phyloP scores from a whole-genome alignment of 37 sponge, comb jelly and placozoan species.

The Spongilla lacustris region DNA sequence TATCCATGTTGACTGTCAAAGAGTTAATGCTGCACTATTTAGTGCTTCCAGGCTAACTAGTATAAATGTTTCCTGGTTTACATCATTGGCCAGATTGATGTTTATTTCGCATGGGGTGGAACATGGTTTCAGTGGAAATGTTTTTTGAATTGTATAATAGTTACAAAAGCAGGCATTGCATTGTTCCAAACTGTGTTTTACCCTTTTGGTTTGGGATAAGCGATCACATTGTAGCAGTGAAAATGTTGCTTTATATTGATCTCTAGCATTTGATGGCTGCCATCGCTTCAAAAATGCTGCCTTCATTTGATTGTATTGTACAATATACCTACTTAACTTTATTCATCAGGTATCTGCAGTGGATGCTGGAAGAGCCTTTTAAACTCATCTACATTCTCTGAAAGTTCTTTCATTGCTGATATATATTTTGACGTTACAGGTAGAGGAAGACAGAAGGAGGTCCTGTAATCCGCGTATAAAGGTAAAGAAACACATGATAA shows the following conservation, averaged over 20 bases:
- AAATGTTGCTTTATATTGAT: neutral
- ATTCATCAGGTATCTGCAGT: too few species aligned
- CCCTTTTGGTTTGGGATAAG: neutral
- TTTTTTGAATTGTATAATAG: neutral
- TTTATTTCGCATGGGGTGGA: neutral
- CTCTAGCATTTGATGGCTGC: constrained; percentile 1
- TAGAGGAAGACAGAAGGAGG: too few species aligned
- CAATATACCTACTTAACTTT: too few species aligned
- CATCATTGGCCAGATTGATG: neutral
- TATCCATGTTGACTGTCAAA: too few species aligned
- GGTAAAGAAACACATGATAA: too few species aligned
- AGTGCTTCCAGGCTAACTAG: neutral
- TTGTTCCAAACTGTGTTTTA: neutral
- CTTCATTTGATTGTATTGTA: too few species aligned
- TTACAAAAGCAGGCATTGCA: neutral
- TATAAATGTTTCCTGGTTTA: neutral
- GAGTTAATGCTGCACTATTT: neutral
- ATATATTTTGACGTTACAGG: too few species aligned
- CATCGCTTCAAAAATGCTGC: neutral
- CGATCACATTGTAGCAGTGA: neutral
- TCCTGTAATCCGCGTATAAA: too few species aligned
- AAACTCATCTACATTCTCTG: too few species aligned
- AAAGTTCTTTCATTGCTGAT: too few species aligned
- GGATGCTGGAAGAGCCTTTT: too few species aligned
- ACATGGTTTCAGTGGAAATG: neutral